A percentile compares a stretch with the other conserved stretches of the same genome.
Evolutionary conservation across 2,888 invertebrate genomes (phyloP).

Genomic region (Crematogaster levior): DNA sequence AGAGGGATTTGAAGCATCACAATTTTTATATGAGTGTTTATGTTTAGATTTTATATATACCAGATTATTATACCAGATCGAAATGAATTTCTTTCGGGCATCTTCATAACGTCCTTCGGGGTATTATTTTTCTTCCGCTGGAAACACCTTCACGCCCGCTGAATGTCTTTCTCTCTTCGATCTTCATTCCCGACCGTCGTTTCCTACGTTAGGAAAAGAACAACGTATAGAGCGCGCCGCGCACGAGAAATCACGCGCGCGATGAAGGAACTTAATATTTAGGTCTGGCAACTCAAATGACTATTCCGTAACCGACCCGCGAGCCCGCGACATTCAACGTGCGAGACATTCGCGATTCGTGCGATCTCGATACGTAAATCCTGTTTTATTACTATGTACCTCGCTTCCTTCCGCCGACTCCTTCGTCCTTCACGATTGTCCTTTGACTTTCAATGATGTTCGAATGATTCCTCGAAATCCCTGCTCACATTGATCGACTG

Average conservation of each 20-base stretch:
- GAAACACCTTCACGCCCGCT: conserved; percentile 12
- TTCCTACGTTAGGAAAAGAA: conserved; percentile 31
- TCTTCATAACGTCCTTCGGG: not conserved
- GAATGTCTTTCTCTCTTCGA: conserved; percentile 38
- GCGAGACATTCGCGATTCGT: conserved; percentile 38
- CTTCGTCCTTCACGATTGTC: conserved; percentile 8
- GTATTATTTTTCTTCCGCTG: not conserved
- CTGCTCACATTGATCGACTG: not conserved
- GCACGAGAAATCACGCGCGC: conserved; percentile 44
- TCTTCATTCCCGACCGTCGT: conserved; percentile 6
- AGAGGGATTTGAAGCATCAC: not conserved
- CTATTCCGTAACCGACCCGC: conserved; percentile 41
- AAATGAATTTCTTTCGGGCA: not conserved
- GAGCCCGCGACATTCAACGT: conserved; percentile 44
- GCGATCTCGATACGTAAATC: conserved; percentile 42
- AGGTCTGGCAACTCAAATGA: conserved; percentile 58
- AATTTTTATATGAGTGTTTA: not conserved
- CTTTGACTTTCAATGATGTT: conserved; percentile 6
- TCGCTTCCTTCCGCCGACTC: conserved; percentile 53
- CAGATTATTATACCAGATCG: not conserved
- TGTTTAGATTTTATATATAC: not conserved
- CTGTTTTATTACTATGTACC: conserved; percentile 62
- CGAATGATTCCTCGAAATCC: not conserved
- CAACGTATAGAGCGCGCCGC: conserved; percentile 49
- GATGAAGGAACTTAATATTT: conserved; percentile 69